phyloP scores from a whole-genome alignment of 2,888 invertebrate genomes.

The Torymus auratus region DNA sequence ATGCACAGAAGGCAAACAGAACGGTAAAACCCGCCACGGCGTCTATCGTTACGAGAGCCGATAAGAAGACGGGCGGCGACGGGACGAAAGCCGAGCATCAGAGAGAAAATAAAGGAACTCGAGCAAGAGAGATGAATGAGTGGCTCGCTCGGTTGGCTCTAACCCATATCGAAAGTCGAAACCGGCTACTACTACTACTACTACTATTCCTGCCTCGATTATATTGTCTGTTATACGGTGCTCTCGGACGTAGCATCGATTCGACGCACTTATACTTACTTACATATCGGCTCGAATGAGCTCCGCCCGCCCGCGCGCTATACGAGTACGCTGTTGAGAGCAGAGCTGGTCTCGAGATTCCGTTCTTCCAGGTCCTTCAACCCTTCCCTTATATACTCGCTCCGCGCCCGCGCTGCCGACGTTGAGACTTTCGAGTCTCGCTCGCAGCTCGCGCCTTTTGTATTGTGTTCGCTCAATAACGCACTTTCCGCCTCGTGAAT shows the following conservation, averaged over 20 bases:
- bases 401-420: slow-evolving; percentile 5
- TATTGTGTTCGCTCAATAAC: slow-evolving; percentile 9
- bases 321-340: slow-evolving; percentile 7
- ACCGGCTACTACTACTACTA: neutral
- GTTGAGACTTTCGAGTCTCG: slow-evolving; percentile 28
- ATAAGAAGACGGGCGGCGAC: neutral
- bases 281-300: neutral
- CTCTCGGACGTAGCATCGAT: slow-evolving; percentile 27
- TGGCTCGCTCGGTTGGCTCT: neutral
- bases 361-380: slow-evolving; percentile 20
- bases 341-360: slow-evolving; percentile 13
- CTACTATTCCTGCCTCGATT: neutral
- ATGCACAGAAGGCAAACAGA: slow-evolving; percentile 4
- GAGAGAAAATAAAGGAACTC: too few relatives aligned
- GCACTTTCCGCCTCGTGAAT: neutral
- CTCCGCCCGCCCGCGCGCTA: neutral
- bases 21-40: neutral
- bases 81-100: neutral
- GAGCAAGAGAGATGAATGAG: neutral
- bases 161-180: slow-evolving; percentile 27
- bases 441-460: slow-evolving; percentile 3
- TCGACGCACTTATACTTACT: slow-evolving; percentile 5
- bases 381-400: slow-evolving; percentile 24
- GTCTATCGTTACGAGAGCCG: slow-evolving; percentile 17
- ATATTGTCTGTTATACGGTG: slow-evolving; percentile 13